phyloP scores from a whole-genome alignment of 2,888 invertebrate genomes.

The Phaonia tiefii region DNA sequence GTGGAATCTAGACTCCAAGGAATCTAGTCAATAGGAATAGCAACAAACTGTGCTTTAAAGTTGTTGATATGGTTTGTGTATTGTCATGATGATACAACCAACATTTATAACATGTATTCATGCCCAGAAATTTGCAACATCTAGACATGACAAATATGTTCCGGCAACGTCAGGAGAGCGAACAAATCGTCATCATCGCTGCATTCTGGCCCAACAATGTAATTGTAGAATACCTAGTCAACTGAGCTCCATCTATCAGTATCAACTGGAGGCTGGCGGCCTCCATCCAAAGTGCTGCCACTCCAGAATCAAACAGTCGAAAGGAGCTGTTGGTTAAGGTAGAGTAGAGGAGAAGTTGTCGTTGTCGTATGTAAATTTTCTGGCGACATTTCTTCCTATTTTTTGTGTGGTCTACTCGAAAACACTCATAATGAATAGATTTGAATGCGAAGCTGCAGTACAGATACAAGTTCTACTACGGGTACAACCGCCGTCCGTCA shows the following conservation, averaged over 20 bases:
- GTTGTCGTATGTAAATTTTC: conserved; percentile 13
- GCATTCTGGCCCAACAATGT: not conserved
- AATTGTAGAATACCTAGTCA: not conserved
- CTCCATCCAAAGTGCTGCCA: no score
- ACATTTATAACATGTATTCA: conserved; percentile 26
- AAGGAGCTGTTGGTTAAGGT: no score
- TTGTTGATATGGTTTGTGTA: conserved; percentile 11
- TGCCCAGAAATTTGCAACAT: conserved; percentile 18
- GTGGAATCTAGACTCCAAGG: conserved; percentile 5
- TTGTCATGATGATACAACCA: conserved; percentile 31
- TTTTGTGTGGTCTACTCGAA: not conserved
- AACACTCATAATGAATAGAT: conserved; percentile 31
- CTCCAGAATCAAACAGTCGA: no score
- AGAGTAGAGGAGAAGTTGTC: not conserved
- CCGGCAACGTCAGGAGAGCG: not conserved
- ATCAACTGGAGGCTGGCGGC: conserved; percentile 42
- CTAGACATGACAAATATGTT: conserved; percentile 7
- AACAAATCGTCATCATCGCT: conserved; percentile 40
- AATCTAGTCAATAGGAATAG: not conserved
- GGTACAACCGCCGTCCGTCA: conserved; percentile 2
- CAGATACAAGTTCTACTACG: no score
- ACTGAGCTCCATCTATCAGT: conserved; percentile 17
- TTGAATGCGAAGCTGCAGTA: not conserved
- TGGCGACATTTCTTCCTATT: not conserved
- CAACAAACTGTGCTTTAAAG: conserved; percentile 37